phyloP scores from a whole-genome alignment of 2,888 invertebrate species.

The Baronia brevicornis region DNA sequence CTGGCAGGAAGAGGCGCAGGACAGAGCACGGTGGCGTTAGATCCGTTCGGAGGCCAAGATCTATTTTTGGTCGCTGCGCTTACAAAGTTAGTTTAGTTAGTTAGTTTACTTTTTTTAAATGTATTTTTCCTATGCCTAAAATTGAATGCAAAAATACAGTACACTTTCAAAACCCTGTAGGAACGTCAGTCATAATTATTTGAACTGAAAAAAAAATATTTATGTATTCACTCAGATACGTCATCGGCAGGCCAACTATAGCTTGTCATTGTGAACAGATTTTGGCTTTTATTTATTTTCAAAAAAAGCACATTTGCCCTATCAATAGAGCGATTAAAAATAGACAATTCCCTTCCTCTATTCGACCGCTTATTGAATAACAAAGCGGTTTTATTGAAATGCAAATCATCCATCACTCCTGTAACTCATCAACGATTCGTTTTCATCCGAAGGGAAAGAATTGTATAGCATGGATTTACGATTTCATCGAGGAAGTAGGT shows the following conservation, averaged over 20 bases:
- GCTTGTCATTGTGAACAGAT: conserved; percentile 38
- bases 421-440: background rate
- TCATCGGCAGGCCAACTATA: conserved; percentile 25
- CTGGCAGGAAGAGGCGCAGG: no score
- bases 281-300: conserved; percentile 49
- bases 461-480: background rate
- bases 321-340: conserved; percentile 34
- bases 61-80: no score
- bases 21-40: no score
- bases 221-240: conserved; percentile 29
- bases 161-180: conserved; percentile 5
- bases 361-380: background rate
- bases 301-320: conserved; percentile 19
- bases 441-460: background rate
- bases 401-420: conserved; percentile 2
- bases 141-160: background rate
- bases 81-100: no score
- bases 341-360: conserved; percentile 21
- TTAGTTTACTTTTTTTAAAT: no score
- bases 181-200: conserved; percentile 24
- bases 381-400: background rate
- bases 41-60: no score
- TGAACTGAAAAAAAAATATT: conserved; percentile 27
- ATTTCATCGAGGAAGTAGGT: background rate
- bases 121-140: background rate